phyloP scores from a whole-genome alignment of 2,888 invertebrate genomes.

The Lapara coniferarum region DNA sequence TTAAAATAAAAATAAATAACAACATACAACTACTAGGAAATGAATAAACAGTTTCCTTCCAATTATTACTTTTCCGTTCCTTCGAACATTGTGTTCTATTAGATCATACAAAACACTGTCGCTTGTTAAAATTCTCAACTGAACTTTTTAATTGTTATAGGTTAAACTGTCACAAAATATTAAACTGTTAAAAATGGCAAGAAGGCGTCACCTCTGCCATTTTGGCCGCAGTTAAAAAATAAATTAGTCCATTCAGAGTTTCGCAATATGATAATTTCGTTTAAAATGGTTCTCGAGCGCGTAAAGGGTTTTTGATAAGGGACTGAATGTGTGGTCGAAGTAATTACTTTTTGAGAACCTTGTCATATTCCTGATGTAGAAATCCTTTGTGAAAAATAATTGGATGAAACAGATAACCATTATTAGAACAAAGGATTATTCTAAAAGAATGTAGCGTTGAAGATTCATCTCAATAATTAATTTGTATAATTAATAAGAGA shows the following conservation, averaged over 20 bases:
- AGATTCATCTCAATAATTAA: too few relatives aligned
- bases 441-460: neutral
- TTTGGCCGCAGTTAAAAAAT: constrained; percentile 3
- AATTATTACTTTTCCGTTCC: too few relatives aligned
- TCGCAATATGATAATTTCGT: constrained; percentile 14
- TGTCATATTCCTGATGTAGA: constrained; percentile 1
- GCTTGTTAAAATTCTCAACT: neutral
- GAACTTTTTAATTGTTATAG: too few relatives aligned
- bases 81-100: neutral
- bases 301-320: constrained; percentile 21
- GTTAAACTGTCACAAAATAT: neutral
- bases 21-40: too few relatives aligned
- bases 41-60: too few relatives aligned
- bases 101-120: neutral
- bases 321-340: neutral
- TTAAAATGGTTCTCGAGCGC: constrained; percentile 2
- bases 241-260: neutral
- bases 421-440: constrained; percentile 5
- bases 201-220: constrained; percentile 13
- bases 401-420: constrained; percentile 5
- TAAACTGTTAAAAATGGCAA: neutral
- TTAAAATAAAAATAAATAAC: too few relatives aligned
- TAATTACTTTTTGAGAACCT: constrained; percentile 1
- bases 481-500: too few relatives aligned
- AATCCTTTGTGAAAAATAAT: constrained; percentile 9